A percentile compares a stretch with the other conserved stretches of the same genome.
These are phyloP conservation scores for Tortrix viridana DNA, from an alignment of 2,888 invertebrate species.

Conservation along the genomic window DNA sequence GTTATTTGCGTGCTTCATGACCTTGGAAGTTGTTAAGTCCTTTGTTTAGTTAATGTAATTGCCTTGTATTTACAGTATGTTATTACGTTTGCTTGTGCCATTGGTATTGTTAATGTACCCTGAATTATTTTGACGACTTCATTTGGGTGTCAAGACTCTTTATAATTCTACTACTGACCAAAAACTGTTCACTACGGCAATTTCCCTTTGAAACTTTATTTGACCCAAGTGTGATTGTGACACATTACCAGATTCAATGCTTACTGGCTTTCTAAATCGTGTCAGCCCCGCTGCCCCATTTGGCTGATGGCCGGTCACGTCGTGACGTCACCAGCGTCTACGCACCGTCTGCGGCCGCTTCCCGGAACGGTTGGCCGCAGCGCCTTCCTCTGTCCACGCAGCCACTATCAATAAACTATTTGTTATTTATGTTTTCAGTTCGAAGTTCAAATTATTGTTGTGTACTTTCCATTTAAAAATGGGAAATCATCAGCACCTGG, in stretches of 20 bases:
- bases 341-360: conserved; percentile 75
- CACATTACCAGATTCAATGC: too few species aligned
- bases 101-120: too few species aligned
- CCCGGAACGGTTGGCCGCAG: conserved; percentile 73
- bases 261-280: conserved; percentile 45
- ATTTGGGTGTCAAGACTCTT: too few species aligned
- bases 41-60: conserved; percentile 19
- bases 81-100: too few species aligned
- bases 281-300: conserved; percentile 66
- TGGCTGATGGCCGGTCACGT: conserved; percentile 67
- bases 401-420: conserved; percentile 63
- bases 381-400: conserved; percentile 66
- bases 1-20: conserved; percentile 22
- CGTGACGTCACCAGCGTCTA: conserved; percentile 76
- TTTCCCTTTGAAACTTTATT: too few species aligned
- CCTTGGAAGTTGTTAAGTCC: conserved; percentile 22
- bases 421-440: conserved; percentile 18
- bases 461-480: neutral
- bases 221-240: too few species aligned
- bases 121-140: too few species aligned
- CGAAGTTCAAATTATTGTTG: neutral
- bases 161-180: too few species aligned
- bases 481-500: too few species aligned
- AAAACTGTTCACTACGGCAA: too few species aligned
- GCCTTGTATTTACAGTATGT: neutral